Evolutionary conservation across 2,888 invertebrate genomes (phyloP).

Genomic region (Pammene aurita): DNA sequence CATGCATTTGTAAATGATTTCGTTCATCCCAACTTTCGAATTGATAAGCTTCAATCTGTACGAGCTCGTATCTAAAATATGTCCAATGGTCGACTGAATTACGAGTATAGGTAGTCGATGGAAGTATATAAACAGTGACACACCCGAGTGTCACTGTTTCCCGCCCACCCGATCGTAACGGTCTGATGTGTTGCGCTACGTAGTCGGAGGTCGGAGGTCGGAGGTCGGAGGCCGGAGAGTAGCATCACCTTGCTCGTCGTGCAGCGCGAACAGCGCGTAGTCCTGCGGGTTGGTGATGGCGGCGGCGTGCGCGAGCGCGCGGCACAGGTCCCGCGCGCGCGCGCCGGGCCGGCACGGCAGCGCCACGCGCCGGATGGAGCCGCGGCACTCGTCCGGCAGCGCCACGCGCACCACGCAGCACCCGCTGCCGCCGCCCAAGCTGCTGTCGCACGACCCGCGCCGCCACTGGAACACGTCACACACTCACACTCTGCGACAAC

Average conservation of each 20-base stretch:
- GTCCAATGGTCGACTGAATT: too few relatives aligned
- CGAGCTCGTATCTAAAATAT: too few relatives aligned
- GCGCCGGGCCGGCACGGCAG: conserved; percentile 97
- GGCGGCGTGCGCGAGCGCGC: conserved; percentile 97
- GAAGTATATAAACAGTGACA: too few relatives aligned
- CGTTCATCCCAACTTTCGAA: too few relatives aligned
- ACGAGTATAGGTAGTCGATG: too few relatives aligned
- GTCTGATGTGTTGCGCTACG: too few relatives aligned
- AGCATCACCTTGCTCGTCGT: conserved; percentile 92
- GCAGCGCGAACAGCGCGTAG: conserved; percentile 94
- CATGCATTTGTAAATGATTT: too few relatives aligned
- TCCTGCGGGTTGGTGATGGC: conserved; percentile 98
- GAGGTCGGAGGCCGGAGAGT: too few relatives aligned
- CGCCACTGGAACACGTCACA: conserved; percentile 68
- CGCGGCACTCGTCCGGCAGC: conserved; percentile 96
- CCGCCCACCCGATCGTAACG: too few relatives aligned
- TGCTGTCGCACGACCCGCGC: conserved; percentile 75
- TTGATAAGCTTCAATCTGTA: too few relatives aligned
- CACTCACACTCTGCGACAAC: not conserved
- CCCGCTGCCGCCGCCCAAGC: conserved; percentile 71
- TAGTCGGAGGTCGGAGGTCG: too few relatives aligned
- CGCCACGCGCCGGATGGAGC: conserved; percentile 95
- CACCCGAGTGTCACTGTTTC: too few relatives aligned
- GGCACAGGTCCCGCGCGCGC: conserved; percentile 95
- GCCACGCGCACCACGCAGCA: conserved; percentile 91